Evolutionary conservation across 2,888 invertebrate genomes (phyloP), one percentile per base, ranked within the genome.

Genomic region (Apomyelois bistriatella): DNA sequence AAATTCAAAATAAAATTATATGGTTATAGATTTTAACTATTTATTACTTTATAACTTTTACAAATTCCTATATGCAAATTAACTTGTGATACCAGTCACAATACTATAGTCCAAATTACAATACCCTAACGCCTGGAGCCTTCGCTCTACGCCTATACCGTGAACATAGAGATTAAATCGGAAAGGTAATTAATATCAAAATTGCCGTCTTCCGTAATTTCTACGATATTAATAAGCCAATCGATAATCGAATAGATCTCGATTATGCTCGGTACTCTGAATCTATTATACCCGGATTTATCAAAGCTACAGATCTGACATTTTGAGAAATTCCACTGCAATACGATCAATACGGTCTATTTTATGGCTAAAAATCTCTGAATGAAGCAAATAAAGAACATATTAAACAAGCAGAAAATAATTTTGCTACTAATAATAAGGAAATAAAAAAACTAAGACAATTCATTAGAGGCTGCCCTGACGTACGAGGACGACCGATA

Each of bases 191-290:
- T 41, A 41, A 41, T 41, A 41, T 22, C 17, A 28, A 48, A 36
- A 17, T 36, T 36, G 30, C 36, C 7, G 17, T 7, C 42, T 43
- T 43, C 42, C 42, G 42, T 43, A 43, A 43, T 43, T 43, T 43
- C 42, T 13, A n/a, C 13, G 42, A 43, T 43, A 43, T 43, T 43
- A 43, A 43, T 43, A 48, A 48, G 36, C 13, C 32, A 46, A 48
- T 36, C 36, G 17, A 17, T 48, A 48, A 48, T 48, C 48, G 48
- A 37, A 37, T 48, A 13, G 17, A 36, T 48, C 48, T 36, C 48
- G 35, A 48, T 48, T 48, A 48, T 43, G n/a, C 28, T 43, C 28
- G 42, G 42, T 28, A 28, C 42, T 43, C 8, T 43, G 28, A 28
- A 43, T 43, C 28, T 43, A 43, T 28, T 43, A 43, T 43, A 12